Evolutionary conservation across 2,113 vertebrate species (phyloP).

Genomic region (Podarcis muralis): DNA sequence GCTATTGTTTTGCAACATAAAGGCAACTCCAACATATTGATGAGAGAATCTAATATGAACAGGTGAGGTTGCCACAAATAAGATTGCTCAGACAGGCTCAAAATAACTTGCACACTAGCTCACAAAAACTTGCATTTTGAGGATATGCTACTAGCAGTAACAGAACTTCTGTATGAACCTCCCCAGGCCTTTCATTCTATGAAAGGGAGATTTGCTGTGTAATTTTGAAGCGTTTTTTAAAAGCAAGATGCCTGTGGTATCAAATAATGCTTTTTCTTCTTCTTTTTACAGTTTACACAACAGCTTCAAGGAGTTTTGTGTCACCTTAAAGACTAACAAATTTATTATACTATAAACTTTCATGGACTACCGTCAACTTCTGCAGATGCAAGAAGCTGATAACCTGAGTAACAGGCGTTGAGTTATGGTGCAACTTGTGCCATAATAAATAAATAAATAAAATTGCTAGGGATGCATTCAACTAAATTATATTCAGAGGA

Average conservation of each 20-base stretch:
- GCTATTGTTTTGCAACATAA: too few relatives aligned
- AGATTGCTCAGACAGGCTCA: background rate
- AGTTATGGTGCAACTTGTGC: too few relatives aligned
- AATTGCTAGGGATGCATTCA: too few relatives aligned
- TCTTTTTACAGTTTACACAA: background rate
- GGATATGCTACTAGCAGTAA: too few relatives aligned
- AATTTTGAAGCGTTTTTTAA: background rate
- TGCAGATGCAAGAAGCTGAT: too few relatives aligned
- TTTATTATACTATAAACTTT: too few relatives aligned
- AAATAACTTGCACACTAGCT: background rate
- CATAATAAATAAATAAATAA: too few relatives aligned
- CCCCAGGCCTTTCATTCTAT: background rate
- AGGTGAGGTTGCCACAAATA: background rate
- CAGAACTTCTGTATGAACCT: background rate
- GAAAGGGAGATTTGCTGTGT: background rate
- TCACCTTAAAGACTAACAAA: too few relatives aligned
- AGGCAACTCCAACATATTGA: accelerated
- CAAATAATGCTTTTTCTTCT: background rate
- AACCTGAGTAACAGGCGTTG: too few relatives aligned
- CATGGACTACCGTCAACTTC: too few relatives aligned
- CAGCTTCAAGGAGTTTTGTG: too few relatives aligned
- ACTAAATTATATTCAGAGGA: too few relatives aligned
- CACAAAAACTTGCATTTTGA: background rate
- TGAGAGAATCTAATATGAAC: background rate
- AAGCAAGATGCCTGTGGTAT: background rate